Conservation (phyloP, 2,113 vertebrate species). For the Scophthalmus maximus region DNA sequence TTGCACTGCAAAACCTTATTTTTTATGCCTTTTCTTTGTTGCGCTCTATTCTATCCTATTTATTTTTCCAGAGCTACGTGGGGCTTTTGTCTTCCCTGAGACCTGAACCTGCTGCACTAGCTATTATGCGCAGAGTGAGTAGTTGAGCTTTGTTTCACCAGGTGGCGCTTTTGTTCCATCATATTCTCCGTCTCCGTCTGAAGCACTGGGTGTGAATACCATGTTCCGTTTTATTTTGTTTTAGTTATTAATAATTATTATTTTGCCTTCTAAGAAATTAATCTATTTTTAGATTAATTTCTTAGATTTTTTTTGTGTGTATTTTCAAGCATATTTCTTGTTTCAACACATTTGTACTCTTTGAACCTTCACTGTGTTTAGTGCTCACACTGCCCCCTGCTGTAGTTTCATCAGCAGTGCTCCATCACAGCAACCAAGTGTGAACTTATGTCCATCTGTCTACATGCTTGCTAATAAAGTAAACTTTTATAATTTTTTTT, state of each 20-base stretch:
- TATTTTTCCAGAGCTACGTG: conserved; percentile 81
- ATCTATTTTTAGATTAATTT: too few species aligned
- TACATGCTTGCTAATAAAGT: not conserved
- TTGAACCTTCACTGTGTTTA: not conserved
- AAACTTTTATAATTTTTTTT: too few species aligned
- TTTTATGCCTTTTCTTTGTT: conserved; percentile 30
- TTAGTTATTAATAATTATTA: too few species aligned
- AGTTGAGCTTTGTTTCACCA: conserved; percentile 41
- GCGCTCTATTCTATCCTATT: conserved; percentile 47
- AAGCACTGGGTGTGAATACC: not conserved
- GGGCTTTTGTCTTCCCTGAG: conserved; percentile 83
- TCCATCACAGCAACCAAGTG: not conserved
- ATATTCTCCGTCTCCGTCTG: conserved; percentile 1
- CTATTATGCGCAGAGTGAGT: conserved; percentile 86
- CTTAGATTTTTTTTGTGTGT: not conserved
- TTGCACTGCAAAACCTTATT: conserved; percentile 7
- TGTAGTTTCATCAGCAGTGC: conserved; percentile 11
- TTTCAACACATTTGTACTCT: not conserved
- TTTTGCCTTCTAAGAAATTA: too few species aligned
- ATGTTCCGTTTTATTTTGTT: not conserved
- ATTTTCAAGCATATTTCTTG: not conserved
- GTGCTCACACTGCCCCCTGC: conserved; percentile 51
- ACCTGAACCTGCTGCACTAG: conserved; percentile 78
- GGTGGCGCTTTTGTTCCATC: conserved; percentile 53
- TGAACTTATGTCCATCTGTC: not conserved